Evolutionary conservation across 2,888 invertebrate genomes (phyloP), one percentile per base, ranked within the genome.

Genomic region (Eristalis intricaria): DNA sequence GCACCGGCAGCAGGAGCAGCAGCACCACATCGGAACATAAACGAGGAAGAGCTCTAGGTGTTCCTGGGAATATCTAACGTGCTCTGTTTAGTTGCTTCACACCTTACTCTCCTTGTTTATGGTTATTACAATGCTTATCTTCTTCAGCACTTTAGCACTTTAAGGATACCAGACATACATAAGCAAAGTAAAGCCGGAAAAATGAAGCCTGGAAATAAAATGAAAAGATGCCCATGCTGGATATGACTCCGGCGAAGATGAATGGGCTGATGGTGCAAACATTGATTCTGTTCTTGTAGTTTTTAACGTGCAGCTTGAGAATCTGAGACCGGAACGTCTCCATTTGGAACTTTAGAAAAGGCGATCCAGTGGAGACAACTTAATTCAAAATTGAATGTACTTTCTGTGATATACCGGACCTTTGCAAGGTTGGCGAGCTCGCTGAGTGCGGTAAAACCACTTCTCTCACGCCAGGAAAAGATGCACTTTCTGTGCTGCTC

Each of bases 61-160:
- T 69, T 73, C 35, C 69, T 32, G n/a, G 56, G 56, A 64, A 50
- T 43, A 40, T 56, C 71, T 73, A 71, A 71, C 68, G 69, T 69
- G 74, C 66, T 56, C 68, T 74, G 74, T 81, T 81, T 74, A 69
- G 69, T 69, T 75, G 63, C 19, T 75, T 81, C 81, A 74, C 69
- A 81, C 81, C 81, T 81, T 81, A 63, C 69, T 81, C 69, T 40
- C 58, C 29, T 69, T 81, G 74, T 81, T 81, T 81, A 81, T 74
- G 81, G 74, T 81, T 81, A 81, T 81, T 81, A 74, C 74, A 56
- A 64, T 64, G 69, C 74, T 81, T 81, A 81, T 75, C 64, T 74
- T 69, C 64, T 74, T 69, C 40, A 75, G 68, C 74, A 81, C 74
- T 74, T 74, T 80, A 78, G 64, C 78, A 70, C 65, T 81, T 63